These are phyloP conservation scores for Apamea crenata DNA, from an alignment of 2,888 invertebrate species.

Conservation along the genomic window DNA sequence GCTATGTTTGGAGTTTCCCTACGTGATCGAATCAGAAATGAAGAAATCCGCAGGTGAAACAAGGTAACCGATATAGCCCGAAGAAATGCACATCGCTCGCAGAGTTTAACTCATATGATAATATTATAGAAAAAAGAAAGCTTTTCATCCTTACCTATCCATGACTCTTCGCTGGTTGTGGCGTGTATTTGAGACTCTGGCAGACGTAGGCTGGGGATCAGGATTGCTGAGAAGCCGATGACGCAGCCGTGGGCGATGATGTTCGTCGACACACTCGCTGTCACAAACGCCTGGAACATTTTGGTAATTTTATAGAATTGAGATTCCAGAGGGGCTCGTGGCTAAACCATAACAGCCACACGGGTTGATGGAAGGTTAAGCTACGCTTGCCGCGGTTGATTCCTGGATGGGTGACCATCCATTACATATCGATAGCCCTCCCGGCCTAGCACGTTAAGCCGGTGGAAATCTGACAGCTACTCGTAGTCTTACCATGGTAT, in stretches of 20 bases:
- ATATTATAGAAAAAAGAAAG: not conserved
- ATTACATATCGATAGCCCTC: not conserved
- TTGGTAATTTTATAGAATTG: not conserved
- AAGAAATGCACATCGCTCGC: no score
- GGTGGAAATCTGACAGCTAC: not conserved
- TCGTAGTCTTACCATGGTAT: not conserved
- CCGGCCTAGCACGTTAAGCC: not conserved
- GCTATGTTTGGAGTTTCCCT: no score
- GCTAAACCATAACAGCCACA: not conserved
- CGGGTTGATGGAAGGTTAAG: not conserved
- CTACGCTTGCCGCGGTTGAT: not conserved
- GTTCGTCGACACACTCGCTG: conserved; percentile 82
- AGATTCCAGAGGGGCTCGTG: not conserved
- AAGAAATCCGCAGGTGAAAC: no score
- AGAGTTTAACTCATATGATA: not conserved
- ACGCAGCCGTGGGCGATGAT: conserved; percentile 84
- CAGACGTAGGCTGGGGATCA: conserved; percentile 90
- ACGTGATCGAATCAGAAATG: no score
- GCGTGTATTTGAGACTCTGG: conserved; percentile 85
- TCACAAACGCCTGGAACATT: conserved; percentile 83
- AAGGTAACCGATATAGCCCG: no score
- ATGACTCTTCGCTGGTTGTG: conserved; percentile 88
- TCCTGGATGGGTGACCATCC: not conserved
- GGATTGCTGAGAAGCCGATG: conserved; percentile 91
- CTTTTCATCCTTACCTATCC: conserved; percentile 85